Base-by-base conservation (phyloP, 2,797 vertebrate species). In the Lacerta viridis region DNA sequence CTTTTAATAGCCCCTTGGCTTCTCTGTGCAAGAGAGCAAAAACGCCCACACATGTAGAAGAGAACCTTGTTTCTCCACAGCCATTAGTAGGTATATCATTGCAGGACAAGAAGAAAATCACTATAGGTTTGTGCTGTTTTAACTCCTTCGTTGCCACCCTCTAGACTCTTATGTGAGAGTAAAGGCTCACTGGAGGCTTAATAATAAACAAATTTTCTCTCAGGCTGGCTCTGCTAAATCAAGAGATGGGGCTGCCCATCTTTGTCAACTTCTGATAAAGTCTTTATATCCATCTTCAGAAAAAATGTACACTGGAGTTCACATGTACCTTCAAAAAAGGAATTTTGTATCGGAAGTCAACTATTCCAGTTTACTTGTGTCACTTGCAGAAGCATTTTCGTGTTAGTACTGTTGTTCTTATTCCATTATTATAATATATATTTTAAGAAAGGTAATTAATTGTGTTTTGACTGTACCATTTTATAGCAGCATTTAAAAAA, bases 401-500 rank as follows among this genome's bases (percentile, higher is more conserved):
- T 39, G 36, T 83, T 88, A 77, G 69, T 78, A 89, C 76, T 85
- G 27, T 90, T 79, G 23, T 23, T 61, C 74, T 33, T 86, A 61
- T 88, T 71, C 87, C 80, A 76, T 88, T 72, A 81, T 95, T 89
- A 90, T 86, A 87, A 1, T 61, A 89, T 86, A 85, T 91, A 93
- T 43, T 88, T 80, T 72, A 76, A 92, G 92, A 89, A 90, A 66
- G 68, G 84, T 36, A 69, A 92, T 87, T 88, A 89, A 89, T 69
- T 92, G 76, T 86, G 74, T 94, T 93, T 92, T 89, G 33, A 87
- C 41, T 91, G 76, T 88, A 43, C 92, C 90, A 87, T 94, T 95
- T 94, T 92, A 89, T 82, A 95, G 69, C 72, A 95, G 79, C 91
- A 66, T 91, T 95, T 94, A 66, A 13, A 96, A 55, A 55, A 55